Conservation (phyloP, 2,888 invertebrate genomes). For the Eucriotettix oculatus region DNA sequence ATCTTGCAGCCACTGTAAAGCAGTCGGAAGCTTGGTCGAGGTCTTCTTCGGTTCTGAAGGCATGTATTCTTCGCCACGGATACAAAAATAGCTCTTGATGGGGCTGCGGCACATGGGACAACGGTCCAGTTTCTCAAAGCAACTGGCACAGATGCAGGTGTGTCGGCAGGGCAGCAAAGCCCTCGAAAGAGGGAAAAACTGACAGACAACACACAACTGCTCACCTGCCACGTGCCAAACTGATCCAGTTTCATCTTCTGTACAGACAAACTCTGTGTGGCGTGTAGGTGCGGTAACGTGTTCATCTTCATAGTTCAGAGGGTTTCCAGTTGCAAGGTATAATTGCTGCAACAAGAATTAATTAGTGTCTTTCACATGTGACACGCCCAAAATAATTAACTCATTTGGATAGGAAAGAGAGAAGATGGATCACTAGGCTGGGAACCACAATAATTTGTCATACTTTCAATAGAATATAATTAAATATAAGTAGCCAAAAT, state of each 20-base stretch:
- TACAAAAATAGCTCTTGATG: constrained; percentile 72
- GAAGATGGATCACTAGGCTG: no score
- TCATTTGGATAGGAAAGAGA: no score
- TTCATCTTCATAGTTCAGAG: constrained; percentile 35
- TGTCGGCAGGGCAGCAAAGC: constrained; percentile 72
- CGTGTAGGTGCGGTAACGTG: neutral
- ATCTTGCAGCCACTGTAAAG: constrained; percentile 35
- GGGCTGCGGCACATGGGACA: constrained; percentile 77
- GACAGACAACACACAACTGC: constrained; percentile 67
- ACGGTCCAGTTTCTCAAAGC: constrained; percentile 62
- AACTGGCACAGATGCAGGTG: constrained; percentile 68
- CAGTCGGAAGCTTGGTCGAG: constrained; percentile 21
- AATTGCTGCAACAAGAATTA: constrained; percentile 46
- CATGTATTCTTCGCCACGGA: constrained; percentile 58
- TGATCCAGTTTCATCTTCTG: constrained; percentile 29
- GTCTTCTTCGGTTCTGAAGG: constrained; percentile 19
- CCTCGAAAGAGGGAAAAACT: constrained; percentile 56
- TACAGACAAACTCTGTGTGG: neutral
- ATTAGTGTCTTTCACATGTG: no score
- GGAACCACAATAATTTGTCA: no score
- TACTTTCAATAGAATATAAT: no score
- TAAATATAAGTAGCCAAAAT: no score
- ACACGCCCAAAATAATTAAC: no score
- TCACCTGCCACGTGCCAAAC: constrained; percentile 39
- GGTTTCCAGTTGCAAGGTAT: constrained; percentile 54